Conservation (phyloP, 2,797 vertebrate species). For the Vespertilio murinus region DNA sequence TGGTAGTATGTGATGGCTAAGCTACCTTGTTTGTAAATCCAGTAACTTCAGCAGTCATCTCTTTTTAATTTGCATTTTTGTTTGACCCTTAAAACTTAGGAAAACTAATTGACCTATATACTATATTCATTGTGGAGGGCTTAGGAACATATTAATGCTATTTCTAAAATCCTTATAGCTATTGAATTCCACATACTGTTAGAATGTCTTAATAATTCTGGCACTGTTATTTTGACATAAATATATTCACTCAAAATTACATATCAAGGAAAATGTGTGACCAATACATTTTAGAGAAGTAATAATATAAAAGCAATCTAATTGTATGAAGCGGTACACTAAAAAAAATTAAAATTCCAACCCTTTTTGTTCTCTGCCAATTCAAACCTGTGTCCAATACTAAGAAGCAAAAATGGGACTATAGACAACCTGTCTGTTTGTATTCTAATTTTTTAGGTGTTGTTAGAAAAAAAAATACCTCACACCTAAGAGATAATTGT, state of each 20-base stretch:
- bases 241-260: neutral
- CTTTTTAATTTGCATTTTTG: neutral
- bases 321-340: neutral
- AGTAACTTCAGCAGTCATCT: neutral
- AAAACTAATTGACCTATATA: neutral
- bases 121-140: neutral
- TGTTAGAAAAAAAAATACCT: neutral
- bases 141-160: neutral
- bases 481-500: neutral
- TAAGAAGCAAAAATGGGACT: neutral
- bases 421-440: neutral
- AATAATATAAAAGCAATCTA: neutral
- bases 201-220: neutral
- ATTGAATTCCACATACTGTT: neutral
- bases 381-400: neutral
- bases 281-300: neutral
- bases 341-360: neutral
- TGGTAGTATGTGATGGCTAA: neutral
- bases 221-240: neutral
- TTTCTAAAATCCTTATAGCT: neutral
- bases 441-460: neutral
- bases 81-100: constrained; percentile 11
- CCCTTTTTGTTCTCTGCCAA: neutral
- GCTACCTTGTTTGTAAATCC: neutral
- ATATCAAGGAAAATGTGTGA: neutral